These are phyloP conservation scores for Equus przewalskii DNA, from an alignment of 2,113 vertebrate species.

Conservation along the genomic window DNA sequence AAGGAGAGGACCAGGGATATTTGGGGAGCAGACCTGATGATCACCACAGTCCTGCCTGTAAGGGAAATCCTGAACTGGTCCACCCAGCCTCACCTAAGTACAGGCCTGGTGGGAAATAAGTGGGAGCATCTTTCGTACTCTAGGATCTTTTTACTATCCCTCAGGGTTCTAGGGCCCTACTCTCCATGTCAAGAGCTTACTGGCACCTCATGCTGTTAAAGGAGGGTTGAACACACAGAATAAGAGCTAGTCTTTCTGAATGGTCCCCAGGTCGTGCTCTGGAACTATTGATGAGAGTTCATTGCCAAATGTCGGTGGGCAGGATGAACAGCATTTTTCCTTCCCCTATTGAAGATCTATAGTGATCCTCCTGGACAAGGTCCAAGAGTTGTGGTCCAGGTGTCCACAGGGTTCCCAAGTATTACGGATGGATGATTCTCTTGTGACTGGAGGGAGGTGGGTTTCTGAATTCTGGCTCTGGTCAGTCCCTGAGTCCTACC, in stretches of 20 bases:
- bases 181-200: not conserved
- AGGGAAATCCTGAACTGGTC: not conserved
- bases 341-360: not conserved
- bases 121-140: not conserved
- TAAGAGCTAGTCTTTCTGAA: not conserved
- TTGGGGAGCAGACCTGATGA: not conserved
- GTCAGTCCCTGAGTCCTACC: not conserved
- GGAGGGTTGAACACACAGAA: not conserved
- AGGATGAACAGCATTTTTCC: not conserved
- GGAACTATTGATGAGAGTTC: not conserved
- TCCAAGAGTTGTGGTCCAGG: not conserved
- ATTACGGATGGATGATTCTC: not conserved
- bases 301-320: not conserved
- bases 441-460: not conserved
- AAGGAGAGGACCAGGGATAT: not conserved
- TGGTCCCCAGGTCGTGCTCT: not conserved
- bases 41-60: not conserved
- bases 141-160: not conserved
- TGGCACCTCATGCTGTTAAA: not conserved
- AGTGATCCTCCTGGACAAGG: not conserved
- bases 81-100: too few species aligned
- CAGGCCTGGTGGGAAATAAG: not conserved
- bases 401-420: not conserved
- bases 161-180: not conserved
- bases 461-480: not conserved